Conservation (phyloP, 1,140 invertebrate genomes). For the Nixonia krombeini region DNA sequence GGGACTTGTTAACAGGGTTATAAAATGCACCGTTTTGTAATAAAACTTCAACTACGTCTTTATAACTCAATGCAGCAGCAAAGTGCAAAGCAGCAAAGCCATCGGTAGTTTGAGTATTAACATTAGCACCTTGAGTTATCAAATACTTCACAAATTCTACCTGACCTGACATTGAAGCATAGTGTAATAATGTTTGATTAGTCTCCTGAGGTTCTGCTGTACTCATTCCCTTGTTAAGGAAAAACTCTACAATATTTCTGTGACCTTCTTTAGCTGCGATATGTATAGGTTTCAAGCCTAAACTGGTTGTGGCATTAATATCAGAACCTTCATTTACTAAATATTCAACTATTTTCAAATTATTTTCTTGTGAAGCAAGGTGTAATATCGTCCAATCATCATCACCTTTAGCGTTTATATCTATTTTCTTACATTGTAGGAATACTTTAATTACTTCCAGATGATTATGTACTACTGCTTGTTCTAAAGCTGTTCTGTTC, state of each 20-base stretch:
- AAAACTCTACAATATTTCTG: not conserved
- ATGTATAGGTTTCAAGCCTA: constrained; percentile 4
- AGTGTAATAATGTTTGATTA: not conserved
- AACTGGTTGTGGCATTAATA: not conserved
- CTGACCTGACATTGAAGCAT: not conserved
- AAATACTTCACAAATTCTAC: constrained; percentile 4
- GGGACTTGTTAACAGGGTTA: not conserved
- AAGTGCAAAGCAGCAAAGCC: not conserved
- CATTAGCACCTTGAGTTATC: not conserved
- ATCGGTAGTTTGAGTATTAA: not conserved
- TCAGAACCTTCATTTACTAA: constrained; percentile 1
- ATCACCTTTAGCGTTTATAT: not conserved
- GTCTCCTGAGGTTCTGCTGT: not conserved
- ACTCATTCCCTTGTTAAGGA: not conserved
- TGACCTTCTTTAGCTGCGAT: constrained; percentile 1
- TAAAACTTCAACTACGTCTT: not conserved
- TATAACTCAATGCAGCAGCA: not conserved
- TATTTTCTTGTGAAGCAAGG: not conserved
- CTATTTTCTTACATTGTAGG: not conserved
- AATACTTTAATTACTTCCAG: not conserved
- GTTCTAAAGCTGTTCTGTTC: not conserved
- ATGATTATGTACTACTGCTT: constrained; percentile 1
- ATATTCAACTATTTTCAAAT: constrained; percentile 2
- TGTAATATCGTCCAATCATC: constrained; percentile 5
- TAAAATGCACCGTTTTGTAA: constrained; percentile 7